Evolutionary conservation across 2,113 vertebrate genomes (phyloP).

Genomic region (Dipodomys stephensi): DNA sequence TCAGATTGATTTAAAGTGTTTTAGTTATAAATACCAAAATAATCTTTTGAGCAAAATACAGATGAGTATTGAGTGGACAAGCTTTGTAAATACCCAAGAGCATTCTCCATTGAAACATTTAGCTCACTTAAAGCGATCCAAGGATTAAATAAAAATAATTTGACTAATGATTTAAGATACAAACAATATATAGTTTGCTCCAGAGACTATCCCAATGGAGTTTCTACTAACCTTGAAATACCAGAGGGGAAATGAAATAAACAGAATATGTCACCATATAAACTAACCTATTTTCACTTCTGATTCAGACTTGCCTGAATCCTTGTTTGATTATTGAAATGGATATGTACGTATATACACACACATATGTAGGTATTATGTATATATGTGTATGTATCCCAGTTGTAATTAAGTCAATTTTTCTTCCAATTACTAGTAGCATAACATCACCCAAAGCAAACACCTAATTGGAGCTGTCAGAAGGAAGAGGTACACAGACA

Average conservation of each 20-base stretch:
- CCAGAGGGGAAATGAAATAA: not conserved
- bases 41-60: not conserved
- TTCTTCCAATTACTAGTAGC: not conserved
- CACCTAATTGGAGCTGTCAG: not conserved
- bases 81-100: not conserved
- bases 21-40: not conserved
- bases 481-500: not conserved
- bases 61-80: not conserved
- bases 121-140: not conserved
- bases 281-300: not conserved
- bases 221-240: constrained; percentile 1
- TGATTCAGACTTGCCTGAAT: not conserved
- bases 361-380: too few species aligned
- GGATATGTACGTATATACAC: not conserved
- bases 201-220: constrained; percentile 1
- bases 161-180: not conserved
- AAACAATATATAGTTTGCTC: not conserved
- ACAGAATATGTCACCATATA: not conserved
- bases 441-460: not conserved
- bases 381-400: not conserved
- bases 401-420: not conserved
- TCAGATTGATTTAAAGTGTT: not conserved
- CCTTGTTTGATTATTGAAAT: not conserved
- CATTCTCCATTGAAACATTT: not conserved
- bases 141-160: constrained; percentile 33